Base-by-base conservation (phyloP, 2,113 vertebrate species). In the Theristicus caerulescens region DNA sequence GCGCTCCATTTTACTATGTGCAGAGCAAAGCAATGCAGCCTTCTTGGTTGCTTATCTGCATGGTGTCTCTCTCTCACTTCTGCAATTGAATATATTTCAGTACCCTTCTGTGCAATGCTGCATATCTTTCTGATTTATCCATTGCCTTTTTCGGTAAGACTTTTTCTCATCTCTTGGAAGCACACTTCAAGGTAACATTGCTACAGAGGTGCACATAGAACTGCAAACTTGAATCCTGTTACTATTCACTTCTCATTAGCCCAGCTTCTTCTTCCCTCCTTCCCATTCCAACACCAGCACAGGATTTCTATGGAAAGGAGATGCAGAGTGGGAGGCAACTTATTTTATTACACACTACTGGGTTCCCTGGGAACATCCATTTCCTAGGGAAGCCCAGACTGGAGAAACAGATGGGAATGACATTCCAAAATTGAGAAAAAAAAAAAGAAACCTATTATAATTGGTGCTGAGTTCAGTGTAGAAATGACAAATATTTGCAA, bases 401-500 rank as follows among this genome's bases (percentile, higher is more conserved):
- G 47, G 67, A 77, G 94, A 93, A 92, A 18, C 16, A 81, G 13
- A 93, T 82, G 51, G 54, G n/a, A 94, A 80, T 55, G 58, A 38
- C 34, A 73, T 83, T 90, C 66, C 22, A 58, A 94, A 96, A 62
- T 16, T 8, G 8, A 71, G 69, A 12, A 1, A 11, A 76, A 11
- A 76, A 44, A n/a, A 7, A 26, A 2, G 1, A 85, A 96, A 52
- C 13, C 26, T 79, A 31, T 93, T 51, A 84, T 82, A 40, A 76
- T 57, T 76, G 47, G n/a, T 16, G 6, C 34, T 10, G 21, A 90
- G 11, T 90, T 90, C 74, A 79, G 13, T 54, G 32, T 57, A 84
- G 65, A 81, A 91, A 69, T 87, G 32, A 82, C 31, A 93, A 93
- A 84, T 84, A 93, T 74, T 93, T 95, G 69, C 44, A 77, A 70